Evolutionary conservation across 2,113 vertebrate genomes (phyloP).

Genomic region (Naja naja): DNA sequence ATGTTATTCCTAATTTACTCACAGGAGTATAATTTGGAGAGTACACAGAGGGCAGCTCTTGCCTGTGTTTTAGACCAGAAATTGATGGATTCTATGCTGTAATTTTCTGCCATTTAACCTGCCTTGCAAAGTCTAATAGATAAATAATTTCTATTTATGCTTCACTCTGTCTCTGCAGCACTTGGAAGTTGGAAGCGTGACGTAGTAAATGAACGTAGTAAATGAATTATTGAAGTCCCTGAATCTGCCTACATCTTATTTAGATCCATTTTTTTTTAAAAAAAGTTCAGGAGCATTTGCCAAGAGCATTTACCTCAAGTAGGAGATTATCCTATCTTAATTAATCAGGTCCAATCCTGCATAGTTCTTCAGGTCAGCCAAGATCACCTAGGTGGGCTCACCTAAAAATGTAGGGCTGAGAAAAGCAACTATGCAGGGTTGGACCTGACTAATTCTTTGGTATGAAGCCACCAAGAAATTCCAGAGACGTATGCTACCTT

Average conservation of each 20-base stretch:
- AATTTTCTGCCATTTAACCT: background rate
- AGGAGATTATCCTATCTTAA: background rate
- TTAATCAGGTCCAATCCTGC: no score
- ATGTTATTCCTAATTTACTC: background rate
- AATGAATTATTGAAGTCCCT: background rate
- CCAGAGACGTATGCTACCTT: background rate
- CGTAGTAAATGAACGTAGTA: background rate
- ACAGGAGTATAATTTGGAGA: background rate
- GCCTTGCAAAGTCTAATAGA: background rate
- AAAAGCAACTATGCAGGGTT: background rate
- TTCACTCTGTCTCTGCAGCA: background rate
- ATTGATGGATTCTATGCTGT: background rate
- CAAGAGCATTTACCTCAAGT: background rate
- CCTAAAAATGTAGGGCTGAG: no score
- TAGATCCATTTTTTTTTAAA: background rate
- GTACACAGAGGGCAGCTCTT: background rate
- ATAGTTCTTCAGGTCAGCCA: no score
- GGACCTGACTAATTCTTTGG: background rate
- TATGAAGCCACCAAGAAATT: background rate
- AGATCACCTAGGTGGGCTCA: no score
- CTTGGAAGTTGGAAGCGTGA: background rate
- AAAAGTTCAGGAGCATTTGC: background rate
- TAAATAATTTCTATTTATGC: background rate
- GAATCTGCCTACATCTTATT: background rate
- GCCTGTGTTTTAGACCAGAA: background rate